phyloP scores from a whole-genome alignment of 2,888 invertebrate genomes.

The Clepsis dumicolana region DNA sequence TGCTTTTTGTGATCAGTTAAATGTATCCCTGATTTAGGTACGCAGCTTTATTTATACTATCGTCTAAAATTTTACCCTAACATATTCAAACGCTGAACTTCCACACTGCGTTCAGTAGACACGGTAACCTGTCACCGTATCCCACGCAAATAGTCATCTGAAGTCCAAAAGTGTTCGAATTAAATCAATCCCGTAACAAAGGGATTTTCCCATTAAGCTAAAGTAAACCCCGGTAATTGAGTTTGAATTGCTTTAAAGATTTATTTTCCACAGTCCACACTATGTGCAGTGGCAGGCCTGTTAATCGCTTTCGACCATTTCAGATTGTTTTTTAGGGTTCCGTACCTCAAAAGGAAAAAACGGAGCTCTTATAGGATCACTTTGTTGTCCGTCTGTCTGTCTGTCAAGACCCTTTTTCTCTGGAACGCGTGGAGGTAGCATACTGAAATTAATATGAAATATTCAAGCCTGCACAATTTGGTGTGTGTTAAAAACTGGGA shows the following conservation, averaged over 20 bases:
- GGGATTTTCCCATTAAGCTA: constrained; percentile 75
- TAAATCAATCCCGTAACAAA: constrained; percentile 69
- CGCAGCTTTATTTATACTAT: no score
- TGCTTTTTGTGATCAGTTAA: no score
- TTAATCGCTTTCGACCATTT: constrained; percentile 51
- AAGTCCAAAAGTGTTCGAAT: constrained; percentile 70
- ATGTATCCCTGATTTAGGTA: no score
- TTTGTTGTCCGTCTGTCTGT: no score
- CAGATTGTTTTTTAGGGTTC: constrained; percentile 15
- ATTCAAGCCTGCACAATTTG: no score
- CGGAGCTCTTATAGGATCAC: no score
- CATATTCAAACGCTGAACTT: background rate
- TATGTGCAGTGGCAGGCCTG: constrained; percentile 45
- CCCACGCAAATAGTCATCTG: constrained; percentile 63
- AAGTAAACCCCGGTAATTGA: constrained; percentile 81
- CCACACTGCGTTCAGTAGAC: background rate
- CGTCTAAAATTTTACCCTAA: background rate
- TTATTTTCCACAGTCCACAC: constrained; percentile 70
- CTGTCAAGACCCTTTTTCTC: no score
- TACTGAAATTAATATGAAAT: no score
- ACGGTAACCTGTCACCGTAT: constrained; percentile 48
- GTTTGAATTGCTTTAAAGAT: constrained; percentile 82
- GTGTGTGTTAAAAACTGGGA: no score
- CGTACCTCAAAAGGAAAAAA: no score
- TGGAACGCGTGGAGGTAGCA: no score